Conservation (phyloP, 2,888 invertebrate species). For the Notodonta ziczac region DNA sequence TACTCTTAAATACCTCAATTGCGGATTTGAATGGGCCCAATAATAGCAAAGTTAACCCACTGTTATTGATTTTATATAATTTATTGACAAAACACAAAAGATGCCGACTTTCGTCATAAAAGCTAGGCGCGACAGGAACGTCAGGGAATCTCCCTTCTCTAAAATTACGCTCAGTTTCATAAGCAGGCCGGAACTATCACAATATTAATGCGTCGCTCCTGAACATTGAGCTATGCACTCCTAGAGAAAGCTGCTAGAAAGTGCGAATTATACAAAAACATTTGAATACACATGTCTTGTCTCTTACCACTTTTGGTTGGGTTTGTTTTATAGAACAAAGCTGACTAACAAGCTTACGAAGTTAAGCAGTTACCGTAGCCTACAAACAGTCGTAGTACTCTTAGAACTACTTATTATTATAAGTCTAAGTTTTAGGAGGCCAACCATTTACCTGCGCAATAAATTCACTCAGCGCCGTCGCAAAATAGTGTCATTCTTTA, state of each 20-base stretch:
- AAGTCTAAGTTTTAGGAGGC: too few species aligned
- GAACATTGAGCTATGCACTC: not conserved
- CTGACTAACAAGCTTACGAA: not conserved
- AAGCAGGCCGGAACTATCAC: not conserved
- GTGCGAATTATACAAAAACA: not conserved
- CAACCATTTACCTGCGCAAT: not conserved
- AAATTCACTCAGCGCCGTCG: not conserved
- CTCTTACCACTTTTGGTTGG: not conserved
- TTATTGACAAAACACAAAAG: too few species aligned
- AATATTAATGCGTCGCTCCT: not conserved
- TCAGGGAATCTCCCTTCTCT: not conserved
- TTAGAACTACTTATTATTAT: too few species aligned
- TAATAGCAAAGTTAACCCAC: too few species aligned
- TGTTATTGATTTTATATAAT: too few species aligned
- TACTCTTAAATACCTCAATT: too few species aligned
- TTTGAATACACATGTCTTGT: not conserved
- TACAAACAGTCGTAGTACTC: too few species aligned
- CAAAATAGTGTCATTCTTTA: not conserved
- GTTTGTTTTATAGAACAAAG: too few species aligned
- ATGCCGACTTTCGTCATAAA: too few species aligned
- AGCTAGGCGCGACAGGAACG: not conserved
- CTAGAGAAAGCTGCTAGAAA: conserved; percentile 3
- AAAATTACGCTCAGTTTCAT: not conserved
- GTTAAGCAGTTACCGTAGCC: too few species aligned
- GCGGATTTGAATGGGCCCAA: too few species aligned